Evolutionary conservation across 2,113 vertebrate species (phyloP).

Genomic region (Phalacrocorax pelagicus): DNA sequence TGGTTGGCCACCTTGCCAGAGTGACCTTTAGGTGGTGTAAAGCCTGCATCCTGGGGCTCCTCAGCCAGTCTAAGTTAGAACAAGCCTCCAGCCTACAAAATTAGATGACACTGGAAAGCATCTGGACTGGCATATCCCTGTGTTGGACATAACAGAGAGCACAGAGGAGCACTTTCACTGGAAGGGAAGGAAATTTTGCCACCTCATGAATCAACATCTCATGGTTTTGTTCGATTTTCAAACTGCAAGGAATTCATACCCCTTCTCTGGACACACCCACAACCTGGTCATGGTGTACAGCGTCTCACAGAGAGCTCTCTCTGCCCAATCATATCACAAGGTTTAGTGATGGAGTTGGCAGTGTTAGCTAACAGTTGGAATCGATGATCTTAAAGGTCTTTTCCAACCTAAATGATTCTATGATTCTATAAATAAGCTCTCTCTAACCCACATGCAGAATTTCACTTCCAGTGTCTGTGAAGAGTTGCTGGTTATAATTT

Average conservation of each 20-base stretch:
- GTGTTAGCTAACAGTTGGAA: background rate
- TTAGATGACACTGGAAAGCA: background rate
- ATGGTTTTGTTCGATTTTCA: background rate
- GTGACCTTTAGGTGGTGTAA: background rate
- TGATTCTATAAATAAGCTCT: background rate
- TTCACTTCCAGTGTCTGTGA: background rate
- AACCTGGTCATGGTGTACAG: background rate
- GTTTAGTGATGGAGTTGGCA: background rate
- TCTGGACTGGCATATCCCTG: background rate
- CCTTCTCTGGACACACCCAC: background rate
- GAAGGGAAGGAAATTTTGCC: background rate
- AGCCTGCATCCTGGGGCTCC: background rate
- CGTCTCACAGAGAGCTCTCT: background rate
- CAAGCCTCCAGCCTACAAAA: background rate
- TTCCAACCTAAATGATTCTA: background rate
- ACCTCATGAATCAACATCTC: background rate
- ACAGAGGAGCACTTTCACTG: too few species aligned
- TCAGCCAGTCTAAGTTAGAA: background rate
- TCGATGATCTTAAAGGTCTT: too few species aligned
- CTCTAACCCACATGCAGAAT: accelerated
- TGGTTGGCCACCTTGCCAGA: background rate
- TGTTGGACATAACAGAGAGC: background rate
- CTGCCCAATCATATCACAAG: background rate
- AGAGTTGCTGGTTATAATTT: background rate
- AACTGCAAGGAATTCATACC: background rate